These are phyloP conservation scores for Herminia tarsipennalis DNA, from an alignment of 2,888 invertebrate species.

Conservation along the genomic window DNA sequence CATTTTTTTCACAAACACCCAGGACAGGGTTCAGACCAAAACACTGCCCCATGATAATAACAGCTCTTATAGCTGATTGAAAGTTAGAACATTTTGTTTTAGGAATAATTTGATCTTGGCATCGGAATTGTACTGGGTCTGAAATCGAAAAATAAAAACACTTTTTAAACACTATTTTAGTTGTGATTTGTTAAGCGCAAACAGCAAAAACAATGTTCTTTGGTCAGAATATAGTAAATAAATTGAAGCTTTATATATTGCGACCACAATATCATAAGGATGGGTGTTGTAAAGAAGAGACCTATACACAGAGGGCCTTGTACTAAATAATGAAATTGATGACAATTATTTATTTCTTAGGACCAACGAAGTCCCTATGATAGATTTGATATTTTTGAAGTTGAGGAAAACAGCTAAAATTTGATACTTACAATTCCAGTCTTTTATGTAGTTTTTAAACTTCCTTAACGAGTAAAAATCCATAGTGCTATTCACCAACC, in stretches of 20 bases:
- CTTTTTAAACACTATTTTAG: too few species aligned
- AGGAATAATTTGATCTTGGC: conserved; percentile 19
- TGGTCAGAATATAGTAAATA: too few species aligned
- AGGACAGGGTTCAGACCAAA: conserved; percentile 64
- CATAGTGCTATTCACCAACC: conserved; percentile 24
- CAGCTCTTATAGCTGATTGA: conserved; percentile 55
- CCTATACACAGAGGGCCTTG: too few species aligned
- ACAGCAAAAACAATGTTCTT: too few species aligned
- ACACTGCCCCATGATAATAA: conserved; percentile 59
- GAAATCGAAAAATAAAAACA: too few species aligned
- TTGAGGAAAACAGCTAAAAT: conserved; percentile 3
- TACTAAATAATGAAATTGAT: too few species aligned
- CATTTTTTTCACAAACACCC: conserved; percentile 54
- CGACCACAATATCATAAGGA: too few species aligned
- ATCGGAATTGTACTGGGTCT: conserved; percentile 41
- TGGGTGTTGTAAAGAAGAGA: too few species aligned
- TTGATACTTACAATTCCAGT: conserved; percentile 49
- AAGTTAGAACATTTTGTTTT: conserved; percentile 51
- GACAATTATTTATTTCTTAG: too few species aligned
- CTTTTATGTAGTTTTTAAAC: conserved; percentile 47
- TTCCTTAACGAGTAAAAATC: conserved; percentile 39
- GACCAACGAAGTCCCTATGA: too few species aligned
- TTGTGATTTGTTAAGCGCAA: too few species aligned
- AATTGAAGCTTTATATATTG: too few species aligned
- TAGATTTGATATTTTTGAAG: neutral